Evolutionary conservation across 2,113 vertebrate species (phyloP).

Genomic region (Naja naja): DNA sequence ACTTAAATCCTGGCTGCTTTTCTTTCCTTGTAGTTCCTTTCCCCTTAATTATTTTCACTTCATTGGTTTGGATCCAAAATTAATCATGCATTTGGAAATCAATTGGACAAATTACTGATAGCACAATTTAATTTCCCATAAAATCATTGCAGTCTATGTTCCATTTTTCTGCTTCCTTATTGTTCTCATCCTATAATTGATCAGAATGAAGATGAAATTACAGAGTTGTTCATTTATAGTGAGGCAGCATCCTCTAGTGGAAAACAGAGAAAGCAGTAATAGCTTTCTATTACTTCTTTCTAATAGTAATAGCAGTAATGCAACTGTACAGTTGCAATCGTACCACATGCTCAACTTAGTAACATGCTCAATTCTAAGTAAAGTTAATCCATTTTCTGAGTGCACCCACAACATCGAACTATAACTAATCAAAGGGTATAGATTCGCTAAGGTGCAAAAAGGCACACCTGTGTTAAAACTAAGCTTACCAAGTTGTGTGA

Average conservation of each 20-base stretch:
- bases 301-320: too few relatives aligned
- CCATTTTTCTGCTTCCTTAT: not conserved
- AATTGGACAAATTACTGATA: not conserved
- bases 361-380: not conserved
- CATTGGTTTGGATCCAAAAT: not conserved
- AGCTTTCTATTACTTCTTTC: not conserved
- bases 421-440: not conserved
- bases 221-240: not conserved
- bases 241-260: slow-evolving; percentile 19
- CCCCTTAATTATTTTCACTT: not conserved
- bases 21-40: not conserved
- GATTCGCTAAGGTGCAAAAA: not conserved
- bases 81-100: not conserved
- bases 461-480: not conserved
- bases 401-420: not conserved
- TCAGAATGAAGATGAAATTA: not conserved
- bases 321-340: not conserved
- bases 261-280: not conserved
- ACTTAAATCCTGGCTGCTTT: not conserved
- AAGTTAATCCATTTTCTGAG: not conserved
- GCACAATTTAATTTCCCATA: slow-evolving; percentile 1
- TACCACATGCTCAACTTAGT: not conserved
- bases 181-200: not conserved
- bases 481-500: not conserved
- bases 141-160: not conserved